phyloP scores from a whole-genome alignment of 2,888 invertebrate species.

The Phymatocera aterrima region DNA sequence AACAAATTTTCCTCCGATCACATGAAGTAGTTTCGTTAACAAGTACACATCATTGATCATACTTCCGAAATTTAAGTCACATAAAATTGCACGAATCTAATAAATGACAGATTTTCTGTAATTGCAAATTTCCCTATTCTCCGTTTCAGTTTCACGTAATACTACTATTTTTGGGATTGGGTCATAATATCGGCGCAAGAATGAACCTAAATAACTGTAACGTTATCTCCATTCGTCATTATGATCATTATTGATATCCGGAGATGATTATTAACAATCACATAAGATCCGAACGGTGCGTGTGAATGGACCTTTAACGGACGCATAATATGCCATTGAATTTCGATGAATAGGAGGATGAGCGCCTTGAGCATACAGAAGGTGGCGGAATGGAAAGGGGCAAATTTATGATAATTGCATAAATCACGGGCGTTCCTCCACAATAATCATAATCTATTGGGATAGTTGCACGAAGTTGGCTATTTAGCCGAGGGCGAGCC shows the following conservation, averaged over 20 bases:
- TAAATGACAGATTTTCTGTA: neutral
- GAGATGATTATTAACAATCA: conserved; percentile 10
- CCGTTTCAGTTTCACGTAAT: neutral
- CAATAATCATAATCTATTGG: conserved; percentile 74
- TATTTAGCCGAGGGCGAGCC: conserved; percentile 71
- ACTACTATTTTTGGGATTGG: neutral
- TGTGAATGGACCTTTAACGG: conserved; percentile 55
- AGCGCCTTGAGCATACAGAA: conserved; percentile 70
- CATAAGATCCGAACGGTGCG: conserved; percentile 18
- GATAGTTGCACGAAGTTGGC: conserved; percentile 73
- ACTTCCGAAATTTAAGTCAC: neutral
- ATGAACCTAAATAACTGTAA: neutral
- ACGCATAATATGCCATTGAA: conserved; percentile 72
- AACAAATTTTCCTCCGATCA: neutral
- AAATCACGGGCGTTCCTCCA: conserved; percentile 74
- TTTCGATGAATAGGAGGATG: conserved; percentile 68
- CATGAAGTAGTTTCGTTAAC: no score
- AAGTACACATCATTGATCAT: neutral
- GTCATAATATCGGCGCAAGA: no score
- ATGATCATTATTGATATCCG: conserved; percentile 4
- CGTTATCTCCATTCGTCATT: neutral
- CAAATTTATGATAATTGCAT: conserved; percentile 74
- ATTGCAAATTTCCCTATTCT: neutral
- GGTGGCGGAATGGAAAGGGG: conserved; percentile 59
- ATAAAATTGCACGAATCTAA: neutral